Evolutionary conservation across 2,113 vertebrate genomes (phyloP).

Genomic region (Paraplagusia blochii): DNA sequence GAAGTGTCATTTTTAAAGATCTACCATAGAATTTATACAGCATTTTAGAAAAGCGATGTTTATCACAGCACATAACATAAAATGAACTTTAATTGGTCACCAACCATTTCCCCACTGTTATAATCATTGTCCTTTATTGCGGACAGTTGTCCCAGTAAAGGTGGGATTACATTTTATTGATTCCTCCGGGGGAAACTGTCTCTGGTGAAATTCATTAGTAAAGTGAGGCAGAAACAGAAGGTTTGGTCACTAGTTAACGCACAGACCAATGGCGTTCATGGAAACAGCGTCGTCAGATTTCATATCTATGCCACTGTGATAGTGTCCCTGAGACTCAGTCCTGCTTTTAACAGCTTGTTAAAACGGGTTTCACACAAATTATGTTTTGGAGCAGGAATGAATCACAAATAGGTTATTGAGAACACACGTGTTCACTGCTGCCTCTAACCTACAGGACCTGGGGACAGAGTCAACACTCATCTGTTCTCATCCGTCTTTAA

Average conservation of each 20-base stretch:
- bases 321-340: no score
- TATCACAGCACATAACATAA: background rate
- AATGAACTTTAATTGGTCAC: background rate
- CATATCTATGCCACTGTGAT: background rate
- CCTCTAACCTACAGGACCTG: background rate
- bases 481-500: background rate
- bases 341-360: no score
- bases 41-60: no score
- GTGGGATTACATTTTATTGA: constrained; percentile 45
- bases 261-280: background rate
- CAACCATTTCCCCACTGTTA: constrained; percentile 6
- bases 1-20: no score
- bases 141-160: constrained; percentile 27
- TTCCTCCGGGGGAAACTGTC: constrained; percentile 31
- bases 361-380: no score
- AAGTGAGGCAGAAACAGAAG: background rate
- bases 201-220: constrained; percentile 23
- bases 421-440: no score
- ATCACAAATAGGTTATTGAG: no score
- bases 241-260: constrained; percentile 2
- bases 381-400: no score
- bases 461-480: background rate
- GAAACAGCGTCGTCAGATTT: no score
- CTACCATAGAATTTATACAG: background rate
- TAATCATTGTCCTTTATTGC: constrained; percentile 6